These are phyloP conservation scores for Mellilla xanthometata DNA, from an alignment of 2,888 invertebrate species.

Conservation along the genomic window DNA sequence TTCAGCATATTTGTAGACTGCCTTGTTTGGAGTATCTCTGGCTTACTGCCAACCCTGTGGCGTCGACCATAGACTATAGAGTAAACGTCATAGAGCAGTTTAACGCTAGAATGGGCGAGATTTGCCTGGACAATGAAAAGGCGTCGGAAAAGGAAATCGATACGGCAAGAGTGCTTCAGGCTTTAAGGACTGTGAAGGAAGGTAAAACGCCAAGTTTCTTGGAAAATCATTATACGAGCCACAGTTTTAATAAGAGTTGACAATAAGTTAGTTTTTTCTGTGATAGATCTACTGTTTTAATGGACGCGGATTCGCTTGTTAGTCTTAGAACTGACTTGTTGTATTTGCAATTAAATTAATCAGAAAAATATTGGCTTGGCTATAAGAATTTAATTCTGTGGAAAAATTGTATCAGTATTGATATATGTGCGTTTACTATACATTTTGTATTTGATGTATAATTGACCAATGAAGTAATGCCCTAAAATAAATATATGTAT, in stretches of 20 bases:
- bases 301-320: too few species aligned
- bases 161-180: conserved; percentile 94
- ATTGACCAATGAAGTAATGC: too few species aligned
- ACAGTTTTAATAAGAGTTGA: conserved; percentile 74
- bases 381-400: too few species aligned
- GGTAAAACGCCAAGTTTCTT: conserved; percentile 84
- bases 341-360: too few species aligned
- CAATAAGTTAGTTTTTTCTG: conserved; percentile 34
- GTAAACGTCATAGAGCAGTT: conserved; percentile 95
- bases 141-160: conserved; percentile 95
- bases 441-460: too few species aligned
- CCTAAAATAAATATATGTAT: too few species aligned
- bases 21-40: conserved; percentile 94
- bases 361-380: too few species aligned
- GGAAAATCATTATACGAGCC: conserved; percentile 73
- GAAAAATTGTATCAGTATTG: too few species aligned
- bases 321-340: too few species aligned
- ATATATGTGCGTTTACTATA: too few species aligned
- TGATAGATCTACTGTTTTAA: too few species aligned
- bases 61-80: conserved; percentile 93
- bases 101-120: conserved; percentile 90
- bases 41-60: conserved; percentile 94
- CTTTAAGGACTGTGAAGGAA: conserved; percentile 90
- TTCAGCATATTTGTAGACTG: conserved; percentile 89
- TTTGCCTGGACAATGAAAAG: conserved; percentile 93